phyloP scores from a whole-genome alignment of 2,113 vertebrate genomes.

The Tetraodon nigroviridis region DNA sequence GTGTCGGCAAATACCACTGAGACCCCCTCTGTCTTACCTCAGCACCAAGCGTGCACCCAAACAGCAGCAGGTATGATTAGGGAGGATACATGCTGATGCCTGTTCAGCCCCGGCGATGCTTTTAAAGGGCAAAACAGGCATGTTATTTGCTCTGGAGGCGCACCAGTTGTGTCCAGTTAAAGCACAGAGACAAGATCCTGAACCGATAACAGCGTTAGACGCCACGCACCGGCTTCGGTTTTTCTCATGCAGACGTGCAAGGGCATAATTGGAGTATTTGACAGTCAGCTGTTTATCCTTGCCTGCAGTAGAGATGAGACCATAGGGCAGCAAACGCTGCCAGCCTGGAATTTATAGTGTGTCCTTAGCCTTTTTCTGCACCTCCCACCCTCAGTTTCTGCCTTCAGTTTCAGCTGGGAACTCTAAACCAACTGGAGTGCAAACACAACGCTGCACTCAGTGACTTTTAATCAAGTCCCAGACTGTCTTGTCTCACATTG shows the following conservation, averaged over 20 bases:
- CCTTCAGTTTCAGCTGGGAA: constrained; percentile 1
- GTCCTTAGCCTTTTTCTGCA: background rate
- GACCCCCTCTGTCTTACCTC: constrained; percentile 39
- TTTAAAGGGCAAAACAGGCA: too few species aligned
- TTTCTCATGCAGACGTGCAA: background rate
- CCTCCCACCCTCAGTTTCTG: constrained; percentile 6
- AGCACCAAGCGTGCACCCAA: constrained; percentile 54
- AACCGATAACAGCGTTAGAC: too few species aligned
- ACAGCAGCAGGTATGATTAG: constrained; percentile 36
- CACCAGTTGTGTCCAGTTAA: too few species aligned
- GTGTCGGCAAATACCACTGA: constrained; percentile 54
- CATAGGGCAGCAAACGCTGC: background rate
- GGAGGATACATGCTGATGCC: background rate
- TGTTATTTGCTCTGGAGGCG: too few species aligned
- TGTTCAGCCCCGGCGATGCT: too few species aligned
- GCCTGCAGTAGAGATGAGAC: constrained; percentile 14
- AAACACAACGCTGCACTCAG: constrained; percentile 16
- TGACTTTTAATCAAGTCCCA: constrained; percentile 53
- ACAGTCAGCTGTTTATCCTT: background rate
- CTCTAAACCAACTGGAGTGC: constrained; percentile 9
- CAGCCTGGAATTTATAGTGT: constrained; percentile 1
- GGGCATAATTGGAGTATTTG: background rate
- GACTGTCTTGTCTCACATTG: constrained; percentile 27
- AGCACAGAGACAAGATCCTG: too few species aligned
- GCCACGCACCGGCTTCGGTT: too few species aligned